Conservation (phyloP, 2,113 vertebrate species). For the Grammomys surdaster region DNA sequence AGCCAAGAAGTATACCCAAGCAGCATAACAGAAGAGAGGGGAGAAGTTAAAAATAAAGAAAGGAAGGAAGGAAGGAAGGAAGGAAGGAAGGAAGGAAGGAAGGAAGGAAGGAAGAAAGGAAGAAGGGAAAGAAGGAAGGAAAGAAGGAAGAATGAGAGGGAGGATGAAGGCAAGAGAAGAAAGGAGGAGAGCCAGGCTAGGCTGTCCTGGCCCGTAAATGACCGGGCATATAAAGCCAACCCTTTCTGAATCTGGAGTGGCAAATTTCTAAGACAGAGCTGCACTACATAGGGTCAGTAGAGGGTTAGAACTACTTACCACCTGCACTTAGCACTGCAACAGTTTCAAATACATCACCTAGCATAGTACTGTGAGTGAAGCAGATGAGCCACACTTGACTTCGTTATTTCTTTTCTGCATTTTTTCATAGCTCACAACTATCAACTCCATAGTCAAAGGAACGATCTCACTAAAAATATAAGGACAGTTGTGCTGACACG, state of each 20-base stretch:
- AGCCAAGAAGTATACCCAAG: neutral
- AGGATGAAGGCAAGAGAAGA: neutral
- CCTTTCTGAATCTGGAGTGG: neutral
- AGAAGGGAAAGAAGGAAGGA: neutral
- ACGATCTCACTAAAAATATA: neutral
- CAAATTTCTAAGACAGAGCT: neutral
- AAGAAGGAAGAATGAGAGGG: neutral
- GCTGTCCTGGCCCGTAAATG: neutral
- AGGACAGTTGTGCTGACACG: neutral
- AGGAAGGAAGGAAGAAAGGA: neutral
- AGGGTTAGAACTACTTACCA: neutral
- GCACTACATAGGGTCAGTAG: neutral
- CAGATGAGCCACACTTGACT: neutral
- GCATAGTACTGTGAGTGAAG: neutral
- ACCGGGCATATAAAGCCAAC: neutral
- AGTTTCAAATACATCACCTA: neutral
- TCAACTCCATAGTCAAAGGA: neutral
- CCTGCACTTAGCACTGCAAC: neutral
- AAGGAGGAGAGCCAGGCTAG: neutral
- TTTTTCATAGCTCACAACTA: neutral
- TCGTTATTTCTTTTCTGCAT: neutral
- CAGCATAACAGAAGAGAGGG: neutral
- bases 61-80: neutral
- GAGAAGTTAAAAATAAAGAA: rapidly evolving
- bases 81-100: neutral